Percentiles rank a stretch among this genome's conserved stretches.
Evolutionary conservation across 2,888 invertebrate genomes (phyloP).

Genomic region (Synergus itoensis): DNA sequence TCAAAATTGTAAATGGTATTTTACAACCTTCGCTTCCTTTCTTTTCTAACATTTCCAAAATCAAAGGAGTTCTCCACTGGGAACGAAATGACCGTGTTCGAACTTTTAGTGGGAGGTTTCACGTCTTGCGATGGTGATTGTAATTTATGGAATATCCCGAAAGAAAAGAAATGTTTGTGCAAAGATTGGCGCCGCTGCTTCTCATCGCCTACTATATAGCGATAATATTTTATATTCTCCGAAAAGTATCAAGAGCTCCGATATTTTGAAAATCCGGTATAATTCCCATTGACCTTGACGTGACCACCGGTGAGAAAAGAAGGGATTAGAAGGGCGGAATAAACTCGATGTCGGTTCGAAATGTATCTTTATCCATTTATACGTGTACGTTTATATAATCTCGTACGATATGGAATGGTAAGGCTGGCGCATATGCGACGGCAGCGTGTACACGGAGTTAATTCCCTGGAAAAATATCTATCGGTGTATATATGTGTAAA

Average conservation of each 20-base stretch:
- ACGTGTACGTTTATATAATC: slow-evolving; percentile 27
- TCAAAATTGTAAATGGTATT: background rate
- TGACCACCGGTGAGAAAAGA: slow-evolving; percentile 40
- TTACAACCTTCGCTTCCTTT: background rate
- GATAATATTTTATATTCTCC: background rate
- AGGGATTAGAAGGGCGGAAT: slow-evolving; percentile 23
- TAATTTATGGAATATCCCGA: too few relatives aligned
- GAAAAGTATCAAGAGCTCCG: background rate
- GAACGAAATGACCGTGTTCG: too few relatives aligned
- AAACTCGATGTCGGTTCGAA: background rate
- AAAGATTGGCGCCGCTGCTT: background rate
- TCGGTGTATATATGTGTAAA: slow-evolving; percentile 60
- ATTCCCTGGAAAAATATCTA: slow-evolving; percentile 58
- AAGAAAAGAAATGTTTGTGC: background rate
- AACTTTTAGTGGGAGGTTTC: too few relatives aligned
- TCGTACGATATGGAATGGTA: background rate
- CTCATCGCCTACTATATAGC: background rate
- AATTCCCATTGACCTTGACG: slow-evolving; percentile 44
- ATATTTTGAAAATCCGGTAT: slow-evolving; percentile 38
- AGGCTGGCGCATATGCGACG: slow-evolving; percentile 40
- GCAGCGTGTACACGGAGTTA: slow-evolving; percentile 45
- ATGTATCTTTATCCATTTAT: background rate
- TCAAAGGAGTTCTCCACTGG: background rate
- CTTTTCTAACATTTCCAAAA: background rate
- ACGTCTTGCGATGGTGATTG: too few relatives aligned